These are phyloP conservation scores for Todus mexicanus DNA, from an alignment of 2,797 vertebrate genomes.

Conservation along the genomic window DNA sequence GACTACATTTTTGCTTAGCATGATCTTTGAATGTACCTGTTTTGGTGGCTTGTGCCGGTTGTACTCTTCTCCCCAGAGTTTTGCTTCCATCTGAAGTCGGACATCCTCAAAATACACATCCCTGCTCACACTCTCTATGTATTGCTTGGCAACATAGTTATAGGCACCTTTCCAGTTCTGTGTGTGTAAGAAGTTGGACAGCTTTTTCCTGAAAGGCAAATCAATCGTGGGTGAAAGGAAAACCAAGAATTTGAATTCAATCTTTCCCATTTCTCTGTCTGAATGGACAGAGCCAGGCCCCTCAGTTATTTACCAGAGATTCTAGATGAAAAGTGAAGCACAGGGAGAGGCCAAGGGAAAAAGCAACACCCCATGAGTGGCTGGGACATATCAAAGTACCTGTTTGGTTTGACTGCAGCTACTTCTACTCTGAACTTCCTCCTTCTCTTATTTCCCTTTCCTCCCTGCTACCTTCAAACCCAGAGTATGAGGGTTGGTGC, in stretches of 20 bases:
- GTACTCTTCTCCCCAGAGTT: conserved; percentile 97
- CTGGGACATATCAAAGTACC: background rate
- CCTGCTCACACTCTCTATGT: conserved; percentile 87
- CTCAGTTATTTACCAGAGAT: background rate
- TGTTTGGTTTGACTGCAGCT: background rate
- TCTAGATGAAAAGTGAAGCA: background rate
- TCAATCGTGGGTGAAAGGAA: background rate
- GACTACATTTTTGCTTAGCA: background rate
- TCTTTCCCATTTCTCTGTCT: background rate
- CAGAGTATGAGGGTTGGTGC: background rate
- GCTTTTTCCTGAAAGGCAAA: conserved; percentile 86
- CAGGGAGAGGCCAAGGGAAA: background rate
- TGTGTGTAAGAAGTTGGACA: conserved; percentile 93
- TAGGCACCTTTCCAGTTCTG: conserved; percentile 94
- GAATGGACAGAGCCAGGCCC: background rate
- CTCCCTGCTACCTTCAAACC: background rate
- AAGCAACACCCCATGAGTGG: background rate
- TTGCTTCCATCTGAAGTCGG: conserved; percentile 95
- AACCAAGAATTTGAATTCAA: background rate
- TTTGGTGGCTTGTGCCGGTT: conserved; percentile 95
- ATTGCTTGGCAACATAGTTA: conserved; percentile 93
- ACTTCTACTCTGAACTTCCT: background rate
- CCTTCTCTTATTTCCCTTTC: background rate
- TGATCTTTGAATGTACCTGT: conserved; percentile 77
- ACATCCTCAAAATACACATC: conserved; percentile 96